Base-by-base conservation (phyloP, 2,888 invertebrate genomes). In the Drosophila bunnanda region DNA sequence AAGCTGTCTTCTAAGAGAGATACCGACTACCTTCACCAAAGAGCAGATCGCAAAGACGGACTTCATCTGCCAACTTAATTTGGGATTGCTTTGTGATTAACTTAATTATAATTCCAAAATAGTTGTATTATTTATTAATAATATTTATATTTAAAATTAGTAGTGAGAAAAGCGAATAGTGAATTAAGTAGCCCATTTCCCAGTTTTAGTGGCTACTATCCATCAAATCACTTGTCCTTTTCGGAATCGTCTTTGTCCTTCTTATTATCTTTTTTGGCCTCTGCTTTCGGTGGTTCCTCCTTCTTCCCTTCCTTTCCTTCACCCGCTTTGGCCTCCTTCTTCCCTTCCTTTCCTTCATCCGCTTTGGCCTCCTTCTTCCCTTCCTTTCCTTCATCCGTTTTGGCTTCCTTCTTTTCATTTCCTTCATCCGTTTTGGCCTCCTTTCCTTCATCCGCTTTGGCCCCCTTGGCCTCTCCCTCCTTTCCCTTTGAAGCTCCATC, bases 181-280 rank as follows among this genome's bases (percentile, higher is more conserved):
- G 10, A 12, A 48, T 17, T 4, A 12, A 1, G 17, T 30, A 4
- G 1, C 7, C 7, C 12, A 3, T 30, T 12, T 46, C 1, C 10
- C n/a, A 6, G 28, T 46, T 28, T 17, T 46, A 0, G 7, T 7
- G 12, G 4, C 4, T 43, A 7, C 1, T 17, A 48, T 7, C 17
- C 30, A 30, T 12, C 4, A n/a, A 12, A 17, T 30, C 13, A 17
- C 48, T 38, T 20, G 12, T 52, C 50, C 32, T 58, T 38, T 36
- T 58, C 15, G 25, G 34, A 93, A 94, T 99, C 89, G 99, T 99
- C 64, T 97, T 98, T 44, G 17, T 94, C 98, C 91, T 98, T 98
- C 50, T 98, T n/a, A 5, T 28, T 25, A 1, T 13, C 7, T 52
- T 94, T 99, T 1, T 28, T 36, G 13, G 25, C 36, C 7, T 64